Percentiles rank a stretch among this genome's conserved stretches.
Evolutionary conservation across 2,113 vertebrate species (phyloP).

Genomic region (Ptilorrhoa leucosticta): DNA sequence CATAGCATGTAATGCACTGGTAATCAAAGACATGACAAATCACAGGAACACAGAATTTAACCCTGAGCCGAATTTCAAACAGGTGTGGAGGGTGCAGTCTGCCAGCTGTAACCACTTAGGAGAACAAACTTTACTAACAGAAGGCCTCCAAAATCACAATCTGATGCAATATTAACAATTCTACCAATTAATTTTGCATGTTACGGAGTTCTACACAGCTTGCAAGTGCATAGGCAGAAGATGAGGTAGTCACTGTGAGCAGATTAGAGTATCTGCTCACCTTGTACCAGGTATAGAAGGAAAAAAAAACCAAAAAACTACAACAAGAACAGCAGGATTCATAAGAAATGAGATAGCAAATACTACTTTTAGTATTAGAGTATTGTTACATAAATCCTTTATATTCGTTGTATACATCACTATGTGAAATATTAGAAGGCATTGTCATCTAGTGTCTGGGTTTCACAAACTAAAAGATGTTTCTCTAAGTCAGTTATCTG

Average conservation of each 20-base stretch:
- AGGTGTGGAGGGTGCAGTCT: background rate
- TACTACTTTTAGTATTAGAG: background rate
- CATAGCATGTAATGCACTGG: background rate
- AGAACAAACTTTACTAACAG: background rate
- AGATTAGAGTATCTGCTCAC: background rate
- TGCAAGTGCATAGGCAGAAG: background rate
- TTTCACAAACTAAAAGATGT: background rate
- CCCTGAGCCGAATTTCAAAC: background rate
- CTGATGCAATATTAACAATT: background rate
- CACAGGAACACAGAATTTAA: background rate
- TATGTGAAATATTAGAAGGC: background rate
- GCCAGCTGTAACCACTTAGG: background rate
- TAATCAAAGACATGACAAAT: background rate
- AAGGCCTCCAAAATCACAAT: background rate
- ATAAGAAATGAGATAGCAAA: background rate
- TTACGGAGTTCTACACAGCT: background rate
- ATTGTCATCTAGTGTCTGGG: background rate
- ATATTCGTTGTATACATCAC: background rate
- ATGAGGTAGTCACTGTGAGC: background rate
- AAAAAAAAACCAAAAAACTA: background rate
- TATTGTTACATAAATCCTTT: background rate
- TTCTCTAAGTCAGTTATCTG: background rate
- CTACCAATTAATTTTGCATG: background rate
- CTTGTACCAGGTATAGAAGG: background rate
- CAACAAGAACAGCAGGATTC: background rate